Evolutionary conservation across 1,140 invertebrate species (phyloP).

Genomic region (Elymnias hypermnestra): DNA sequence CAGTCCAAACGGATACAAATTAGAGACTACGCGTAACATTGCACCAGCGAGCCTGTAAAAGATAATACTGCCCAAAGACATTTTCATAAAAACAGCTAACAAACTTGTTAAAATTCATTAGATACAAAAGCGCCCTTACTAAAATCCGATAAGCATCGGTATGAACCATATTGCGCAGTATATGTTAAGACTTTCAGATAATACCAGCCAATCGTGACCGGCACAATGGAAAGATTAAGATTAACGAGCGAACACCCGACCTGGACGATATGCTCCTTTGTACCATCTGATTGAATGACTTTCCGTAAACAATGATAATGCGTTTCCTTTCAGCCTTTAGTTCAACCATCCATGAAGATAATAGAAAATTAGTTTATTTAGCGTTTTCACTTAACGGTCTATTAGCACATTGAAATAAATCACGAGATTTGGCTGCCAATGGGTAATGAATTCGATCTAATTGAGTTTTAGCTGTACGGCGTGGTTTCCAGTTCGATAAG

Average conservation of each 20-base stretch:
- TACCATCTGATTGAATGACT: conserved; percentile 63
- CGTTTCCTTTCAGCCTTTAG: conserved; percentile 33
- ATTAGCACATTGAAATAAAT: no score
- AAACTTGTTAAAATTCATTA: no score
- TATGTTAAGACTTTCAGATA: conserved; percentile 26
- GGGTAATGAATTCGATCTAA: no score
- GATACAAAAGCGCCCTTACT: no score
- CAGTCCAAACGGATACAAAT: no score
- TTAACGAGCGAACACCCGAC: conserved; percentile 47
- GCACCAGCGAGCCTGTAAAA: no score
- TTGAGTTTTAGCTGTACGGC: no score
- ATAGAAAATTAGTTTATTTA: conserved; percentile 32
- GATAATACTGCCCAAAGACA: no score
- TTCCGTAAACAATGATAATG: conserved; percentile 60
- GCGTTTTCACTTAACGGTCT: background rate
- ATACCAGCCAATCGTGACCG: conserved; percentile 43
- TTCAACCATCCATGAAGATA: conserved; percentile 33
- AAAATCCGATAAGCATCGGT: conserved; percentile 4
- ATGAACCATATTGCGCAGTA: conserved; percentile 2
- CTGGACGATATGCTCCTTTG: conserved; percentile 55
- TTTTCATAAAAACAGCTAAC: no score
- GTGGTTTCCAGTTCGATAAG: no score
- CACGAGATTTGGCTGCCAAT: no score
- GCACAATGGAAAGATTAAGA: conserved; percentile 55
- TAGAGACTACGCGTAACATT: no score